These are phyloP conservation scores for Tringa solitaria DNA, from an alignment of 2,113 vertebrate species.

Conservation along the genomic window DNA sequence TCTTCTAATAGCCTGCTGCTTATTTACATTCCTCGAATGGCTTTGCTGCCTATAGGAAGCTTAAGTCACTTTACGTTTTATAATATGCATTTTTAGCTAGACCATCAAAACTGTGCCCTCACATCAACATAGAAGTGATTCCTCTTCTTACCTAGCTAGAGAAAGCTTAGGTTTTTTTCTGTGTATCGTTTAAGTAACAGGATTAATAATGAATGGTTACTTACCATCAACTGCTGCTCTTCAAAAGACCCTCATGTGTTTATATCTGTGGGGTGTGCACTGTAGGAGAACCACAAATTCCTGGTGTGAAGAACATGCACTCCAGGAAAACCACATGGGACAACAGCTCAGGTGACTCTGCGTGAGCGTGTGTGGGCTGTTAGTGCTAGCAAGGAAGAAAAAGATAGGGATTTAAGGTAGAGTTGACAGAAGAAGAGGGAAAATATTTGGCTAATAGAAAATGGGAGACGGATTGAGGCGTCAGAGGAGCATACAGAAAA, in stretches of 20 bases:
- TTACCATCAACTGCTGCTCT: background rate
- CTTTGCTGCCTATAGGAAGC: background rate
- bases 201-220: background rate
- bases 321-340: background rate
- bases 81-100: background rate
- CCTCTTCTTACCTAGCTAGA: background rate
- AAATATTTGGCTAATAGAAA: background rate
- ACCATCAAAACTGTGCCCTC: background rate
- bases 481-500: background rate
- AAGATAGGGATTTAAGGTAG: background rate
- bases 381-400: background rate
- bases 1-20: background rate
- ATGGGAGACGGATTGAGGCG: background rate
- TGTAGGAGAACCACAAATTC: background rate
- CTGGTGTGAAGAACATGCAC: background rate
- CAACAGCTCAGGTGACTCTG: background rate
- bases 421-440: background rate
- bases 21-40: background rate
- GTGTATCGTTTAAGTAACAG: background rate
- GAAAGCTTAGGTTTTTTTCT: background rate
- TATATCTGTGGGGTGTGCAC: background rate
- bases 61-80: background rate
- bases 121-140: background rate
- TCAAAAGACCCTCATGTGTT: background rate
- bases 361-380: accelerated